Evolutionary conservation across 2,797 vertebrate genomes (phyloP).

Genomic region (Nyctalus aviator): DNA sequence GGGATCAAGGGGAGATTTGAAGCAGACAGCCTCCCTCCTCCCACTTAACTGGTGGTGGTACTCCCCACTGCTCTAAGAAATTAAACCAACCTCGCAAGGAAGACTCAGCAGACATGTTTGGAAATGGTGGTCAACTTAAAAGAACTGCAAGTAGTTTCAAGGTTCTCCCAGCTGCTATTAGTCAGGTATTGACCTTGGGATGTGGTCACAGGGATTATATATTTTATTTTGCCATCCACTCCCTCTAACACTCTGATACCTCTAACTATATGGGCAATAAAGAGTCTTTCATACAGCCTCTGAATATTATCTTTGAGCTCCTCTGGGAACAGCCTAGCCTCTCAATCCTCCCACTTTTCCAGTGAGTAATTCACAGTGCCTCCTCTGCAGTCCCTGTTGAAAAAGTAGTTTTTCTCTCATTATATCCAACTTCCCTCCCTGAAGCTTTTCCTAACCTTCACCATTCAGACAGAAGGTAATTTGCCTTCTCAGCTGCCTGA

Average conservation of each 20-base stretch:
- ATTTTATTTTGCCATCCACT: conserved; percentile 81
- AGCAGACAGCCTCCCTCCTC: neutral
- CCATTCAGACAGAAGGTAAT: conserved; percentile 11
- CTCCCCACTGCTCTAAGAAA: conserved; percentile 41
- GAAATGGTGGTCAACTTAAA: conserved; percentile 71
- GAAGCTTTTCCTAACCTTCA: conserved; percentile 20
- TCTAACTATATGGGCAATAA: conserved; percentile 75
- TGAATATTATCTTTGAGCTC: conserved; percentile 83
- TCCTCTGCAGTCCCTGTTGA: conserved; percentile 61
- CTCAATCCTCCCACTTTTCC: conserved; percentile 67
- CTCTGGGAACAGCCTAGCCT: conserved; percentile 71
- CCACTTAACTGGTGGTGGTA: neutral
- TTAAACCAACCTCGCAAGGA: conserved; percentile 57
- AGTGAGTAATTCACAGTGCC: conserved; percentile 65
- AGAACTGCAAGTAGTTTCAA: conserved; percentile 72
- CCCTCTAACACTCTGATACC: conserved; percentile 77
- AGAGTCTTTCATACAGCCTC: conserved; percentile 80
- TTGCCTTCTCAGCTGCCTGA: conserved; percentile 28
- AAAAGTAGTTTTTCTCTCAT: conserved; percentile 73
- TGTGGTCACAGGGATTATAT: conserved; percentile 79
- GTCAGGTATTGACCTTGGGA: conserved; percentile 79
- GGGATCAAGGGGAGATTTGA: neutral
- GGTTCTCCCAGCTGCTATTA: conserved; percentile 64
- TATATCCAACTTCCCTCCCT: conserved; percentile 26
- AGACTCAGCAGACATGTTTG: conserved; percentile 27